phyloP scores from a whole-genome alignment of 2,888 invertebrate genomes.

The Eupithecia abbreviata region DNA sequence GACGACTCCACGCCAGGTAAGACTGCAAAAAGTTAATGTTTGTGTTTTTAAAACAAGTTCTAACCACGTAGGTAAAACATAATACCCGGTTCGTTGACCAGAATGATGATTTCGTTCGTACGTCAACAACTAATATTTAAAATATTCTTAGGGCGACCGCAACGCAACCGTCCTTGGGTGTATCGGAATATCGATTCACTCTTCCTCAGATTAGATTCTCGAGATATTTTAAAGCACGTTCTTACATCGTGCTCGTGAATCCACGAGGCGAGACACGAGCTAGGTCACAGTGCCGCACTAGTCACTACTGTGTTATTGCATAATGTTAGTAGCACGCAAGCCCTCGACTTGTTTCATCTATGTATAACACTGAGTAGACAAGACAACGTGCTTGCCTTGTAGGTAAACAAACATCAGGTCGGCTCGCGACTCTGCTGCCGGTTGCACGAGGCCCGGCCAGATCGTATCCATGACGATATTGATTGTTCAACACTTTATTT shows the following conservation, averaged over 20 bases:
- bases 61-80: slow-evolving; percentile 3
- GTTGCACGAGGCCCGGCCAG: background rate
- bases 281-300: background rate
- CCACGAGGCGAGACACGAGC: background rate
- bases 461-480: slow-evolving; percentile 7
- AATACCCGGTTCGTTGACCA: slow-evolving; percentile 38
- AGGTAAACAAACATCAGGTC: background rate
- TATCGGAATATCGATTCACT: slow-evolving; percentile 35
- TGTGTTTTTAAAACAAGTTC: slow-evolving; percentile 12
- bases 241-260: background rate
- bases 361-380: background rate
- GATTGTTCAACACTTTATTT: slow-evolving; percentile 1
- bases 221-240: slow-evolving; percentile 5
- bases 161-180: slow-evolving; percentile 20
- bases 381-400: background rate
- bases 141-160: slow-evolving; percentile 4
- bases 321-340: slow-evolving; percentile 11
- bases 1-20: slow-evolving; percentile 2
- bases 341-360: background rate
- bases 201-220: slow-evolving; percentile 35
- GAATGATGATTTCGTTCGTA: slow-evolving; percentile 24
- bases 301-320: background rate
- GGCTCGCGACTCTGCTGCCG: background rate
- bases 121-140: slow-evolving; percentile 29
- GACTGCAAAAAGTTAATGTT: slow-evolving; percentile 4